phyloP scores from a whole-genome alignment of 2,888 invertebrate genomes.

The Andrena flavipes region DNA sequence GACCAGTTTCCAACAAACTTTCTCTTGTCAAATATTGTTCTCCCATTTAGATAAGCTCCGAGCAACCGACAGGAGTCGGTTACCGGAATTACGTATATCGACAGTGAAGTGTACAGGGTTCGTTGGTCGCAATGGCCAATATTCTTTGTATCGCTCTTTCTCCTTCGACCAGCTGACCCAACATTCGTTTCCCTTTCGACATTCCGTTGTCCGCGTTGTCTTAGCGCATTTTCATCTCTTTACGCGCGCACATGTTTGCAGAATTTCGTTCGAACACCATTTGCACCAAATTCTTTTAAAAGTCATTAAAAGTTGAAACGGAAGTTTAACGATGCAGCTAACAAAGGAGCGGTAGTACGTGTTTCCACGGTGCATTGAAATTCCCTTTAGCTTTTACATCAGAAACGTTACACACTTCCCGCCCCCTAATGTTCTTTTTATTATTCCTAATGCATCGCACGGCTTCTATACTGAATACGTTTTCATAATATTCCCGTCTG shows the following conservation, averaged over 20 bases:
- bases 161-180: constrained; percentile 10
- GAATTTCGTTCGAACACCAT: background rate
- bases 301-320: background rate
- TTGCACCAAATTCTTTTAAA: background rate
- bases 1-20: background rate
- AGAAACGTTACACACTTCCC: constrained; percentile 12
- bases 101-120: constrained; percentile 37
- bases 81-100: constrained; percentile 27
- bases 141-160: constrained; percentile 48
- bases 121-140: constrained; percentile 44
- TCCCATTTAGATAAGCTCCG: constrained; percentile 24
- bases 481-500: constrained; percentile 9
- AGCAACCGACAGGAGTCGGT: constrained; percentile 10
- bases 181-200: background rate
- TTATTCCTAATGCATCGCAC: constrained; percentile 13
- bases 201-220: background rate
- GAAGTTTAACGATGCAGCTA: too few relatives aligned
- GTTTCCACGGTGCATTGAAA: too few relatives aligned
- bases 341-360: too few relatives aligned
- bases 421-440: constrained; percentile 41
- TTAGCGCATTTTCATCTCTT: background rate
- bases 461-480: constrained; percentile 2
- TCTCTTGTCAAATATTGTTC: constrained; percentile 32
- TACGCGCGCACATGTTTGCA: background rate
- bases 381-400: background rate